Evolutionary conservation across 2,888 invertebrate genomes (phyloP), one percentile per base, ranked within the genome.

Genomic region (Anthrax anthrax): DNA sequence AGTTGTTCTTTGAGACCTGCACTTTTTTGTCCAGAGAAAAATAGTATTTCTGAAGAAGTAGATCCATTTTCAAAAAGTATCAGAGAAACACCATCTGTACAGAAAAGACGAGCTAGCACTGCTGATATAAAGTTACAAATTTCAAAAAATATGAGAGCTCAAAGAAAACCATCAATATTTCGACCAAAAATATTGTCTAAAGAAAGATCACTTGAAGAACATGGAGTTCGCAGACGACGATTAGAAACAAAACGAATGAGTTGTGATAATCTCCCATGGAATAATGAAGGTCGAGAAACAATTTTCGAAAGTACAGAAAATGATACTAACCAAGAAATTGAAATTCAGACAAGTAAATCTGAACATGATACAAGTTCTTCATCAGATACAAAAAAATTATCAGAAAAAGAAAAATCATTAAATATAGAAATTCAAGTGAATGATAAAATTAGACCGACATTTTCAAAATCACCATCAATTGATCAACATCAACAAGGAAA

Each of bases 31-130:
- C 72, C 73, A 51, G 74, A 74, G 50, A 73, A 73, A 48, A 73
- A 73, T 23, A 67, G 73, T n/a, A 73, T 73, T 52, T 74, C 75
- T 46, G 78, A 77, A 56, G 76, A 76, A 57, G 54, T 32, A 12
- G 29, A 32, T 32, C 29, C 9, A 32, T 12, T 12, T 4, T 77
- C 76, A 47, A 78, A 77, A 54, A 66, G 68, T 43, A 71, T 70
- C 29, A 57, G 52, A 42, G 54, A 50, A 42, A 48, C 43, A 18
- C 44, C 37, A 16, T 27, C 18, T 12, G 43, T 43, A 32, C 14
- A 18, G 29, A 39, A 6, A 9, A 39, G n/a, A 12, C 29, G 40
- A 16, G 34, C 39, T 36, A 45, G 29, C 19, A 40, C 42, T 48
- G 4, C 49, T 43, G 40, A 50, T 52, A 14, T 38, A 16, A 29